Conservation (phyloP, 2,888 invertebrate species). For the Oxytorus armatus region DNA sequence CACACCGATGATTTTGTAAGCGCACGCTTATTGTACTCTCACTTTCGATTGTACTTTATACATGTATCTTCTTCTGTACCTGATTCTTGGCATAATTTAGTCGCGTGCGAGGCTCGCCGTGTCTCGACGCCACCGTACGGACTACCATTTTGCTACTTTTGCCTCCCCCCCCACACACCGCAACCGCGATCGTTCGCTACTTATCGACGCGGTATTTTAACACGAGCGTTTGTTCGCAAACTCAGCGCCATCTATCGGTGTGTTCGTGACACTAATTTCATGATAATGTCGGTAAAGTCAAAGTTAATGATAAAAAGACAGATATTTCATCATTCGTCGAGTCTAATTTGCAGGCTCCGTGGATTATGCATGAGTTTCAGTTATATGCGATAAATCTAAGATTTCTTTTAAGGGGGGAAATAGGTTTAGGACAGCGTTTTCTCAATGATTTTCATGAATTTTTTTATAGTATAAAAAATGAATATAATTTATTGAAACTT, state of each 20-base stretch:
- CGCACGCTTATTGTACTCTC: slow-evolving; percentile 47
- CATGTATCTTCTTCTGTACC: slow-evolving; percentile 33
- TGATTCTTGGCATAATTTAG: slow-evolving; percentile 25
- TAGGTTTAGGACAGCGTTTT: too few species aligned
- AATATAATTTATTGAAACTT: too few species aligned
- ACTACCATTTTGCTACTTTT: slow-evolving; percentile 40
- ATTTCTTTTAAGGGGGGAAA: too few species aligned
- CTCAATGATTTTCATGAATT: too few species aligned
- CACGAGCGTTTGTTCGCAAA: not conserved
- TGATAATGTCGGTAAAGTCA: not conserved
- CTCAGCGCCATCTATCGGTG: slow-evolving; percentile 23
- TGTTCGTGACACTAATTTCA: not conserved
- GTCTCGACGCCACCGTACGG: slow-evolving; percentile 58
- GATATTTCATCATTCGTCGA: too few species aligned
- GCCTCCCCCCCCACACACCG: not conserved
- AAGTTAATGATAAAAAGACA: not conserved
- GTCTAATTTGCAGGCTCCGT: too few species aligned
- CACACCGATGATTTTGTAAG: slow-evolving; percentile 25
- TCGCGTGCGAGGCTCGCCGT: slow-evolving; percentile 43
- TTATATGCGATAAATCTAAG: too few species aligned
- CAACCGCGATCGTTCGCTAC: not conserved
- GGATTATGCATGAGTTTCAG: too few species aligned
- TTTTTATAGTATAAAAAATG: too few species aligned
- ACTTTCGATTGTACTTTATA: slow-evolving; percentile 22
- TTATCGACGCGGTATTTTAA: slow-evolving; percentile 37